These are phyloP conservation scores for Amphiprion ocellaris DNA, from an alignment of 2,113 vertebrate genomes.

Conservation along the genomic window DNA sequence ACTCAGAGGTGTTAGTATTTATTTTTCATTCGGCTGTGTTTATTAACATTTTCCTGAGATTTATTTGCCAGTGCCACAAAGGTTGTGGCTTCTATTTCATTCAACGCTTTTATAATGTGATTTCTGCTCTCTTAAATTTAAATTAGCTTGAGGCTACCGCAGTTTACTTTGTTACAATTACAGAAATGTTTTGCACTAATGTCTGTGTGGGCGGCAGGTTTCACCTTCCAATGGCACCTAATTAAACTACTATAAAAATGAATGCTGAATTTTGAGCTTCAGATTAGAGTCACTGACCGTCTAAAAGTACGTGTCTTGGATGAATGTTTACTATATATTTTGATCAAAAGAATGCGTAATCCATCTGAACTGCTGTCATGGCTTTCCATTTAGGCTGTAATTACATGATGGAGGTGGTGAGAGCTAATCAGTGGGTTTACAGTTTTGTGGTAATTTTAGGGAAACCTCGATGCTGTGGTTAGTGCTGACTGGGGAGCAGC, in stretches of 20 bases:
- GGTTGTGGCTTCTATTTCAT: not conserved
- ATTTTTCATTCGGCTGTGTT: not conserved
- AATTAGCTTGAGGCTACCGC: not conserved
- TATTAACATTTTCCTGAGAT: not conserved
- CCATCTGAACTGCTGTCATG: slow-evolving; percentile 32
- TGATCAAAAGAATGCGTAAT: slow-evolving; percentile 55
- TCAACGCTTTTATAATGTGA: slow-evolving; percentile 1
- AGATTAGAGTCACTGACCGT: slow-evolving; percentile 21
- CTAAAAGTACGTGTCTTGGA: not conserved
- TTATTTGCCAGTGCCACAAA: not conserved
- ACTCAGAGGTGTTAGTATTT: not conserved
- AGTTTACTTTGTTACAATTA: no score
- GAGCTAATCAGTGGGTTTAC: not conserved
- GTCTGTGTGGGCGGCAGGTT: not conserved
- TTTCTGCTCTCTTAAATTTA: not conserved
- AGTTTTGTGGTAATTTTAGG: not conserved
- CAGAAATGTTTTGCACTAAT: not conserved
- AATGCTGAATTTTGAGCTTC: slow-evolving; percentile 5
- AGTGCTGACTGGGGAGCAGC: slow-evolving; percentile 1
- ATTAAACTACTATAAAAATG: not conserved
- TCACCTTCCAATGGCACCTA: not conserved
- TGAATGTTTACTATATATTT: slow-evolving; percentile 7
- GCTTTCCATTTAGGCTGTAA: slow-evolving; percentile 2
- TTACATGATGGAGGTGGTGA: not conserved
- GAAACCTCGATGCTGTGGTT: not conserved